Evolutionary conservation across 2,888 invertebrate genomes (phyloP).

Genomic region (Tiliacea citrago): DNA sequence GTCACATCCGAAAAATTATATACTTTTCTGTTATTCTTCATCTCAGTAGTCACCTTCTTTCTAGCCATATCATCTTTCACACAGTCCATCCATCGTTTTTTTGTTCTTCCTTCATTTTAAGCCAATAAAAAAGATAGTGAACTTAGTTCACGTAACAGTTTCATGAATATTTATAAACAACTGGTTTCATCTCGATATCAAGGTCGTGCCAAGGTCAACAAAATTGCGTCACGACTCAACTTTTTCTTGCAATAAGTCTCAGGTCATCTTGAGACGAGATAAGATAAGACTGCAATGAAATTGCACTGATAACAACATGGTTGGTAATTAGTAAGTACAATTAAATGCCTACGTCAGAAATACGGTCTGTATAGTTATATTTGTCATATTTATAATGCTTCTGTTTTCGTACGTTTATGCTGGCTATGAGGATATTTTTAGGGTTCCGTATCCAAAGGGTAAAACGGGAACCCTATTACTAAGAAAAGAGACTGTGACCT

Average conservation of each 20-base stretch:
- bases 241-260: not conserved
- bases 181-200: conserved; percentile 35
- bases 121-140: not conserved
- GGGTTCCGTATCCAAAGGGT: no score
- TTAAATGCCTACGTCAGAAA: not conserved
- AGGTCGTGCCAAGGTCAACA: conserved; percentile 38
- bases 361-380: not conserved
- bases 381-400: not conserved
- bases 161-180: conserved; percentile 37
- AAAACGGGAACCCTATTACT: no score
- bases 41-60: no score
- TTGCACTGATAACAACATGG: conserved; percentile 5
- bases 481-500: no score
- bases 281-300: conserved; percentile 4
- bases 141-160: not conserved
- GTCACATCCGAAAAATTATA: no score
- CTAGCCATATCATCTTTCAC: no score
- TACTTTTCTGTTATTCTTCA: no score
- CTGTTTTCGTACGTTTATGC: not conserved
- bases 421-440: not conserved
- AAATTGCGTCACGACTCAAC: conserved; percentile 10
- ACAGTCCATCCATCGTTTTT: no score
- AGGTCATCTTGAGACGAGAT: not conserved
- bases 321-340: not conserved
- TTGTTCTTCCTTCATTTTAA: not conserved